Evolutionary conservation across 2,113 vertebrate species (phyloP).

Genomic region (Todiramphus chloris): DNA sequence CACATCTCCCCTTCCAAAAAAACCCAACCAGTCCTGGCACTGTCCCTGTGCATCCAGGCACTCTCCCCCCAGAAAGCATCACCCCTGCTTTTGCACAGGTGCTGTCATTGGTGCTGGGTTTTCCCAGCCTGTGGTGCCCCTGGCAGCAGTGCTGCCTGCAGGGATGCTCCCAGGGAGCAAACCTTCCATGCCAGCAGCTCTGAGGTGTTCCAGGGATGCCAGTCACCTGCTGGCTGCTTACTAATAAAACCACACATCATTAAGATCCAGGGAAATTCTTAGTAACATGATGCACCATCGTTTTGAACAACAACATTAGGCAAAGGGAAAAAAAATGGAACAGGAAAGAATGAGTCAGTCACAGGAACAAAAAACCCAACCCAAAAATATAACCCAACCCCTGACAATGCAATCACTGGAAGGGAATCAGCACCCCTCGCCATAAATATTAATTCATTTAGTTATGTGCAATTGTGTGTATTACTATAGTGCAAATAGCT

Average conservation of each 20-base stretch:
- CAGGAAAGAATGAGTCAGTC: slow-evolving; percentile 34
- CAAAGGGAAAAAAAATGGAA: background rate
- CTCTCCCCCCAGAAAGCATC: background rate
- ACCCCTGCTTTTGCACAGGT: fast-evolving
- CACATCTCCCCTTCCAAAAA: background rate
- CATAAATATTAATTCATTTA: slow-evolving; percentile 27
- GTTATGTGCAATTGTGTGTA: slow-evolving; percentile 62
- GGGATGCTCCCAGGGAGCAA: background rate
- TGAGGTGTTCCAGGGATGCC: background rate
- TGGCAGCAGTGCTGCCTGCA: background rate
- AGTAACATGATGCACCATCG: slow-evolving; percentile 40
- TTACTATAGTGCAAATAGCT: slow-evolving; percentile 67
- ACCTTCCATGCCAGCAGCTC: background rate
- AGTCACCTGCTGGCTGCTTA: background rate
- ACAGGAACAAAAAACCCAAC: slow-evolving; percentile 25
- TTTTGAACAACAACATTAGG: slow-evolving; percentile 16
- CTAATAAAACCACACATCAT: background rate
- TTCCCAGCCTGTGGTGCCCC: background rate
- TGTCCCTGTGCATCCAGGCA: background rate
- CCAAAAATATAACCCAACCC: slow-evolving; percentile 11
- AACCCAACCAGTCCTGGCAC: background rate
- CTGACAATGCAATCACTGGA: slow-evolving; percentile 22
- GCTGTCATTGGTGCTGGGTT: background rate
- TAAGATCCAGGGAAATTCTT: slow-evolving; percentile 18
- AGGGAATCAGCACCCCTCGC: background rate